These are phyloP conservation scores for Microctonus hyperodae DNA, from an alignment of 2,888 invertebrate species.

Conservation along the genomic window DNA sequence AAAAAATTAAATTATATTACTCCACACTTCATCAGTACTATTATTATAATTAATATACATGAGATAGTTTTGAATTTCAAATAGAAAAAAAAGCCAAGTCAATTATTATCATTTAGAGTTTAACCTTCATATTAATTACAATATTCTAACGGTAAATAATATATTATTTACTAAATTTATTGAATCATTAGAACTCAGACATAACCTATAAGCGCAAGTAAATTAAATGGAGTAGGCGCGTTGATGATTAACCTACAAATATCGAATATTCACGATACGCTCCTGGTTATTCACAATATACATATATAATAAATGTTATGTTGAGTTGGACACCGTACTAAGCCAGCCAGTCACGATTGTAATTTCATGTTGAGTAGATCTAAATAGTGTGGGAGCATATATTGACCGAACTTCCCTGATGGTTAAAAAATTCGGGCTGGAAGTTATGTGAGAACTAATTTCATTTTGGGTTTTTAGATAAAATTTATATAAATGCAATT, in stretches of 20 bases:
- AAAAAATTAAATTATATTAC: too few species aligned
- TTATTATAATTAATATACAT: too few species aligned
- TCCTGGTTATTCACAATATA: not conserved
- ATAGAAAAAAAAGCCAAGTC: not conserved
- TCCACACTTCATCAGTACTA: too few species aligned
- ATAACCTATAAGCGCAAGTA: not conserved
- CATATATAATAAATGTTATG: not conserved
- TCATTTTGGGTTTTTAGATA: not conserved
- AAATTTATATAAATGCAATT: too few species aligned
- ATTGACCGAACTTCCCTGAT: not conserved
- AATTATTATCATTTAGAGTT: not conserved
- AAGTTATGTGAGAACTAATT: not conserved
- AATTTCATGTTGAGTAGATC: not conserved
- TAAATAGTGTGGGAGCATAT: not conserved
- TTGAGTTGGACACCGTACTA: not conserved
- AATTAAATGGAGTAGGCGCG: not conserved
- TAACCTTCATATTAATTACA: not conserved
- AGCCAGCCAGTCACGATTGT: conserved; percentile 20
- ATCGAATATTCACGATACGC: not conserved
- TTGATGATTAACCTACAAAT: not conserved
- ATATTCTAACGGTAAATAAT: not conserved
- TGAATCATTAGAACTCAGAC: not conserved
- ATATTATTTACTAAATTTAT: not conserved
- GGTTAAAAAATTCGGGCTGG: not conserved
- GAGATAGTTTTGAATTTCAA: too few species aligned